phyloP scores from a whole-genome alignment of 2,113 vertebrate species.

The Galeopterus variegatus region DNA sequence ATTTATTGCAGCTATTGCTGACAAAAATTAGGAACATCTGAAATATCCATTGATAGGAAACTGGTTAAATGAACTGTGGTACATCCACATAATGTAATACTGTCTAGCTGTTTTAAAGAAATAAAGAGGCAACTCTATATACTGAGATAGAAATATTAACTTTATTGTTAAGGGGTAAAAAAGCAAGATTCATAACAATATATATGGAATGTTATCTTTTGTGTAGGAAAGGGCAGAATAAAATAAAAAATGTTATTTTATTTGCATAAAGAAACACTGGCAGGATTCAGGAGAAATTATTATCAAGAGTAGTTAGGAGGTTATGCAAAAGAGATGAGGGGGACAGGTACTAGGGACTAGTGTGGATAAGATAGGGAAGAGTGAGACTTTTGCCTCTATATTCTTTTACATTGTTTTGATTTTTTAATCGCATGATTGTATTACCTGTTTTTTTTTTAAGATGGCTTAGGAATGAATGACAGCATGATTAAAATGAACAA shows the following conservation, averaged over 20 bases:
- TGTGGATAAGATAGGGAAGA: not conserved
- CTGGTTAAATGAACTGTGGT: not conserved
- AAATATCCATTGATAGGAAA: not conserved
- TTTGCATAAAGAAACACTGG: not conserved
- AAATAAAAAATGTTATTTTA: conserved; percentile 46
- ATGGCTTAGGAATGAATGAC: not conserved
- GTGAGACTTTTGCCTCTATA: not conserved
- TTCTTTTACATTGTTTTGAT: conserved; percentile 14
- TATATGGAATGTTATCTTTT: conserved; percentile 15
- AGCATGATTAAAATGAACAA: not conserved
- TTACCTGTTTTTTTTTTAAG: not conserved
- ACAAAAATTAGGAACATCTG: not conserved
- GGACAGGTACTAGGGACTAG: not conserved
- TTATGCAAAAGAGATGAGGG: not conserved
- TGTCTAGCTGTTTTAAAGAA: not conserved
- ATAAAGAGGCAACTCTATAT: not conserved
- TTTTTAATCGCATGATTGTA: not conserved
- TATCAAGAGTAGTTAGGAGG: not conserved
- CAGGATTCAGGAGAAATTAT: conserved; percentile 16
- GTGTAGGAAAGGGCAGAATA: not conserved
- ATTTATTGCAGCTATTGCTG: not conserved
- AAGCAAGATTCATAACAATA: not conserved
- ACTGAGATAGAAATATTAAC: not conserved
- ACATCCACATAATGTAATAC: not conserved
- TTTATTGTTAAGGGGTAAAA: not conserved